Percentiles rank a stretch among this genome's conserved stretches.
Conservation (phyloP, 2,113 vertebrate species). For the human region GRCh38 chr3:130523501-130524000, state of each 20-base stretch:
- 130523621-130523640: neutral
- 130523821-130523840: neutral
- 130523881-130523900: neutral
- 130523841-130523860: neutral
- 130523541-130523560: neutral
- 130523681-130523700: neutral
- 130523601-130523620: neutral
- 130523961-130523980: neutral
- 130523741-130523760: neutral
- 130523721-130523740: neutral
- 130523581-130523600: neutral
- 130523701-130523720: neutral
- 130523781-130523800: neutral
- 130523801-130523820: neutral
- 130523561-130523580: neutral
- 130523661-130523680: neutral
- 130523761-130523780: neutral
- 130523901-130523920: conserved; percentile 26
- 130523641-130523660: neutral
- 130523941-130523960: neutral
- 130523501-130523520: neutral
- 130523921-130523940: conserved; percentile 1
- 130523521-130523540: neutral
- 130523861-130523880: neutral
- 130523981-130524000: neutral